Base-by-base conservation (phyloP, 64 coral and sea anemone genomes). In the Orbicella faveolata region DNA sequence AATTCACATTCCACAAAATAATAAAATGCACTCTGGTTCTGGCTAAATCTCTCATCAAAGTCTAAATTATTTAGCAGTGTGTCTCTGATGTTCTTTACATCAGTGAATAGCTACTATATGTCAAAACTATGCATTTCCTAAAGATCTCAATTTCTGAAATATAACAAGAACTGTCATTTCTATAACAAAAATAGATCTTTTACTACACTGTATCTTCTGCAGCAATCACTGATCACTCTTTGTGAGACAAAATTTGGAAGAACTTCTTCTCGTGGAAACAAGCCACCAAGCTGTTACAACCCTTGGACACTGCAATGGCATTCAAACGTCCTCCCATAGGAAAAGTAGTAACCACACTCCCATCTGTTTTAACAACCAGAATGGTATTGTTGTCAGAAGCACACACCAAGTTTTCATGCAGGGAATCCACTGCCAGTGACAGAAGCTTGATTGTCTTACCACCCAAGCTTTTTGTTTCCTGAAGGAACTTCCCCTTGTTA, bases 261-360 rank as follows among this genome's bases (percentile, higher is more conserved):
- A 39, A 83, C 62, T 66, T 83, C 35, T 83, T 83, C 61, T 44
- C 61, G 13, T 83, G 80, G 62, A 83, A 83, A 68, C 61, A 44
- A 4, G 80, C 80, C 80, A 83, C 80, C 61, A 83, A 83, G 34
- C 62, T 83, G 80, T 83, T 35, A 66, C 35, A 68, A 6, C 80
- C 80, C 66, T 83, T 83, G 35, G 61, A 65, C 80, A 83, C 3
- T 44, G 80, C 80, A 83, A 83, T 67, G 33, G 80, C 61, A 83
- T 83, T 83, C 18, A 83, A 39, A 23, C 20, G 19, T 8, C 62
- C 61, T 21, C 62, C 62, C 36, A 67, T 83, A 1, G 80, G 63
- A 83, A 67, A n/a, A 20, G 61, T 44, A 62, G 80, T 64, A 11
- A 83, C 34, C 35, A 83, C 20, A 35, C 17, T 48, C 9, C 80